Evolutionary conservation across 2,888 invertebrate genomes (phyloP), one percentile per base, ranked within the genome.

Genomic region (Drosophila glabriapex): DNA sequence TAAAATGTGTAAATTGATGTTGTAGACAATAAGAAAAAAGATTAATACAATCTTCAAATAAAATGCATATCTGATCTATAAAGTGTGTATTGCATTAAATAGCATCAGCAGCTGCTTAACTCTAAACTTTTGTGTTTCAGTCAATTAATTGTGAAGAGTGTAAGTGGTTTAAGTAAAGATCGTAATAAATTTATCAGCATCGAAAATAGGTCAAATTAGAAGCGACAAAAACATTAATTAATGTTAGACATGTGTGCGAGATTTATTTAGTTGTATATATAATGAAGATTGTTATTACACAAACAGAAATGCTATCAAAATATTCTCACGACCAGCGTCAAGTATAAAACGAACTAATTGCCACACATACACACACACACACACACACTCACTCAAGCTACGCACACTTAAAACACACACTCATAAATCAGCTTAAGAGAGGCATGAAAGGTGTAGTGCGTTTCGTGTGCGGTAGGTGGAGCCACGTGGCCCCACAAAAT

Each of bases 401-500:
- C 25, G 39, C 19, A 35, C 68, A 70, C 25, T 37, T 14, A 25
- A 12, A 16, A 16, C n/a, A 14, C 37, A n/a, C 41, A 29, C 37
- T 19, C 29, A 53, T 66, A 74, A 79, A 58, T 73, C 58, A 46
- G 39, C 43, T 49, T 49, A 31, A 54, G 28, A 50, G 59, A 10
- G 37, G 61, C 64, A 67, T 63, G 33, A 33, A 49, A 25, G 46
- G 7, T 14, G 33, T 41, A 79, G 60, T 74, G 64, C 56, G 37
- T 49, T 28, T 35, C 52, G 62, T 60, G 50, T 12, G 37, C 55
- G 59, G 78, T 82, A 69, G 79, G 82, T 82, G 79, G 79, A 79
- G 82, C 82, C 64, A 78, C 71, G 41, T 60, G 73, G 35, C 35
- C 53, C 54, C 41, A 28, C 39, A 22, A 56, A 56, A 66, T 28